Evolutionary conservation across 2,113 vertebrate genomes (phyloP).

Genomic region (Ptychochromis oligacanthus): DNA sequence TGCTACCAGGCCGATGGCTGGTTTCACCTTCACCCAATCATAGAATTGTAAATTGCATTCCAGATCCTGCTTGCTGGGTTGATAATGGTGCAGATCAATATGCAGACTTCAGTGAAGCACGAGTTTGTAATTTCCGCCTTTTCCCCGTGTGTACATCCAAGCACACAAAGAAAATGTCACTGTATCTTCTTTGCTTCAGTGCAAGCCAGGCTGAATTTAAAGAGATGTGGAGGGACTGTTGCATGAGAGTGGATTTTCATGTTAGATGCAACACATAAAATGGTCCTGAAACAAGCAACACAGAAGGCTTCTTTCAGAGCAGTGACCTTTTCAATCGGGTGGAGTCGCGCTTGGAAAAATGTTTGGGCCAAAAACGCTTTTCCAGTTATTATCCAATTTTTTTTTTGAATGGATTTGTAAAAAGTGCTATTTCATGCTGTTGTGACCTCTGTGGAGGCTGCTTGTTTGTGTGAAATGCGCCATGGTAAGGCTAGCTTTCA

Average conservation of each 20-base stretch:
- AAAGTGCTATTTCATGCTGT: constrained; percentile 20
- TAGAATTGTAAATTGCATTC: background rate
- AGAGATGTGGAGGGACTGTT: constrained; percentile 63
- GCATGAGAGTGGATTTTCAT: constrained; percentile 57
- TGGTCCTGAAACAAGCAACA: constrained; percentile 58
- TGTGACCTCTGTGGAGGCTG: background rate
- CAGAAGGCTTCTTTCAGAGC: constrained; percentile 62
- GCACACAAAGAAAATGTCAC: constrained; percentile 9
- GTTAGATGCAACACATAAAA: constrained; percentile 48
- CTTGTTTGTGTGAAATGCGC: constrained; percentile 23
- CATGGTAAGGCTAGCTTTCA: background rate
- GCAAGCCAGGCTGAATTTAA: constrained; percentile 31
- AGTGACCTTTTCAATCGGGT: constrained; percentile 70
- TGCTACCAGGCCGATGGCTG: background rate
- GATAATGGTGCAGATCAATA: background rate
- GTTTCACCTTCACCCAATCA: background rate
- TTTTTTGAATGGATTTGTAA: constrained; percentile 8
- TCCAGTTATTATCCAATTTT: constrained; percentile 38
- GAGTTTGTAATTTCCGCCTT: background rate
- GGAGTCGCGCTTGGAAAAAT: constrained; percentile 64
- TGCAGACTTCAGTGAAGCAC: background rate
- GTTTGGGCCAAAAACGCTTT: constrained; percentile 38
- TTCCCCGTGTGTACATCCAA: background rate
- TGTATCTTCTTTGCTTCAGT: constrained; percentile 13
- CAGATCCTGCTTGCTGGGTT: background rate